Base-by-base conservation (phyloP, 2,888 invertebrate genomes). In the Criorhina ranunculi region DNA sequence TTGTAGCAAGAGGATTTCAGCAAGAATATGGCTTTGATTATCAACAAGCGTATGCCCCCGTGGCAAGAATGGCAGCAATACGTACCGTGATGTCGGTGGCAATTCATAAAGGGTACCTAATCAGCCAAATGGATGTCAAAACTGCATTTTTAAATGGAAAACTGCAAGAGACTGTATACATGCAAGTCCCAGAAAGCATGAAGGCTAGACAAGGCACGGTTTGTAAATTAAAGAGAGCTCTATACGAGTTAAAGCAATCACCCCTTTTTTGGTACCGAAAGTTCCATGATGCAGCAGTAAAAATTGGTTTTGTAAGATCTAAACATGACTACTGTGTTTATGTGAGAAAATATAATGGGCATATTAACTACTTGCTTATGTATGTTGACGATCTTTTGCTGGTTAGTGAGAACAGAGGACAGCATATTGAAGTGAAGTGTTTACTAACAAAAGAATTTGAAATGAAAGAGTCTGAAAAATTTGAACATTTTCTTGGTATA, bases 1-100 rank as follows among this genome's bases (percentile, higher is more conserved):
- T 73, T 3, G 62, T 62, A n/a, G n/a, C n/a, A n/a, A 73, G 62
- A 12, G 33, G 73, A 2, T 60, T 40, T 12, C n/a, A 64, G 1
- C 73, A 62, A 37, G 35, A 66, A 19, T 49, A 46, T 57, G 46
- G 55, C 3, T 19, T 75, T 5, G 66, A 66, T 19, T 75, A 75
- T 31, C n/a, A 75, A 0, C 55, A n/a, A n/a, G n/a, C n/a, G n/a
- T n/a, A n/a, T n/a, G n/a, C n/a, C n/a, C n/a, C n/a, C n/a, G n/a
- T 72, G 49, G 51, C 59, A 42, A 57, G 31, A 29, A 15, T 70
- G 35, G 44, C 60, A n/a, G 17, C 40, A 5, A 51, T 67, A n/a
- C 51, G 67, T 5, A 37, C 66, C 19, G 67, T 42, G 12, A 9
- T 69, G 37, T 53, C 42, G 7, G 42, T 69, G 12, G 55, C 40